These are phyloP conservation scores for Eremobia ochroleuca DNA, from an alignment of 2,888 invertebrate genomes.

Conservation along the genomic window DNA sequence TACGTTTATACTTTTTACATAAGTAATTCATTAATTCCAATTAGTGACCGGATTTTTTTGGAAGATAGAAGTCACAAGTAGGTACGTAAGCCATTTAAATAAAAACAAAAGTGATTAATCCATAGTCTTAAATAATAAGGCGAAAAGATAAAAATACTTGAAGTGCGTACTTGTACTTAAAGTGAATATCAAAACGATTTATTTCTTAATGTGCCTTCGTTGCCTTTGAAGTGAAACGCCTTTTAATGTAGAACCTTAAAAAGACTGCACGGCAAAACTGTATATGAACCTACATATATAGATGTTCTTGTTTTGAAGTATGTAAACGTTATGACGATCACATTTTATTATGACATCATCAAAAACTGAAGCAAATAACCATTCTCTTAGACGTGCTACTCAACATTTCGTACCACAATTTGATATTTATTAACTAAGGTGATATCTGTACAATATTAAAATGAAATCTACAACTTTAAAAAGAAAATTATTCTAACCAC, in stretches of 20 bases:
- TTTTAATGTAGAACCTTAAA: not conserved
- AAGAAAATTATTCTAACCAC: not conserved
- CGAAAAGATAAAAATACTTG: constrained; percentile 23
- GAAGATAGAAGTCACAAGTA: constrained; percentile 17
- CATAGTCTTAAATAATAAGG: constrained; percentile 22
- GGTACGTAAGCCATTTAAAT: constrained; percentile 18
- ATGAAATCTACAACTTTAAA: not conserved
- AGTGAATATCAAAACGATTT: constrained; percentile 44
- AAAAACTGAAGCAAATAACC: not conserved
- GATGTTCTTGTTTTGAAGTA: not conserved
- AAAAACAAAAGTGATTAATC: constrained; percentile 19
- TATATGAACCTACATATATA: not conserved
- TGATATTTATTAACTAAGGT: not conserved
- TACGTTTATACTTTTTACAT: not conserved
- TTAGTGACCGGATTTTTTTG: not conserved
- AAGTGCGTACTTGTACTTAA: constrained; percentile 21
- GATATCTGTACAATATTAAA: not conserved
- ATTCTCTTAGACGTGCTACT: not conserved
- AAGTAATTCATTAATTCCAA: constrained; percentile 11
- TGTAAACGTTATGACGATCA: not conserved
- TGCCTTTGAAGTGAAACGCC: constrained; percentile 7
- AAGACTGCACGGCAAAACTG: not conserved
- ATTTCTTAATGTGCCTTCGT: constrained; percentile 35
- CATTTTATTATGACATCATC: not conserved
- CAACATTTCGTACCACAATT: not conserved